Base-by-base conservation (phyloP, 2,113 vertebrate species). In the Pyxicephalus adspersus region DNA sequence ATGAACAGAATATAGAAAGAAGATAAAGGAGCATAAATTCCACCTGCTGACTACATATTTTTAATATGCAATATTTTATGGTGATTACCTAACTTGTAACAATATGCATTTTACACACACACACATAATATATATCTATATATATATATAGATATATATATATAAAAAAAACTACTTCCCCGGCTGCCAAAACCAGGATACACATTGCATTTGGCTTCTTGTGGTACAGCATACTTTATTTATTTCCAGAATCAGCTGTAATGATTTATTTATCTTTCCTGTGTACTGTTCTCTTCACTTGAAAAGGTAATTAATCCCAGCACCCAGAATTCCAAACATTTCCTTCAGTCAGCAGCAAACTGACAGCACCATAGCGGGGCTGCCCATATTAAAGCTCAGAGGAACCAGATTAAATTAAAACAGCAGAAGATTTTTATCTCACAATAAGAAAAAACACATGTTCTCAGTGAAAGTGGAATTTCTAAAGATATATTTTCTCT, bases 231-330 rank as follows among this genome's bases (percentile, higher is more conserved):
- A 65, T 76, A 65, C 73, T n/a, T 25, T 50, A 67, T 55, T 77
- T 29, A 3, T 38, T 60, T 34, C 18, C 54, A 55, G 34, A 54
- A 55, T 22, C 29, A 61, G 55, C 55, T 50, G 22, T 51, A 65
- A 66, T 55, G 38, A 66, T 77, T 75, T 77, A 77, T 77, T 77
- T 77, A 77, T 65, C 38, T 77, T 77, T 34, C 25, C 50, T 77
- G 54, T 77, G 63, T 54, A 52, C 63, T 64, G 38, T 51, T 19
- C 29, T 34, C 17, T 60, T 66, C 63, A 52, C 63, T 61, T 80
- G 54, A 20, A 60, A 38, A 60, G 65, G 66, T 70, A 80, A 80
- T 68, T 80, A 61, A 70, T 80, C 60, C 77, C 64, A 68, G 64
- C 54, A 57, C 65, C 77, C 64, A 61, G 31, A 25, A 68, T 51